A percentile compares a stretch with the other conserved stretches of the same genome.
phyloP scores from a whole-genome alignment of 2,797 vertebrate genomes.

The Tympanoctomys barrerae region DNA sequence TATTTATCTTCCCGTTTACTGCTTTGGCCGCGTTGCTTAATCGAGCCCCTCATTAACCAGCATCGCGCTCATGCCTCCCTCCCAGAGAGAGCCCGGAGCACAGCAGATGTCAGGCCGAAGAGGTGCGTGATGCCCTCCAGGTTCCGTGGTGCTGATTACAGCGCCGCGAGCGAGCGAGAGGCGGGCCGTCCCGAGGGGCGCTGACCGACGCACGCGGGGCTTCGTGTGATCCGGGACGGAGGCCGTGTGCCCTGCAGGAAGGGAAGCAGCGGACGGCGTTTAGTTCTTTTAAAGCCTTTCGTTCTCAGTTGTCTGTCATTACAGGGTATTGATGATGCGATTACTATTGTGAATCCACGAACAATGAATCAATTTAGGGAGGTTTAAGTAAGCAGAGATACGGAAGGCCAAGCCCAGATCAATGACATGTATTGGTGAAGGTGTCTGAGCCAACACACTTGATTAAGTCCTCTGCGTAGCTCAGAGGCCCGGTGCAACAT shows the following conservation, averaged over 20 bases:
- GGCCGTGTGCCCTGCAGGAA: neutral
- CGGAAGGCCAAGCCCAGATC: neutral
- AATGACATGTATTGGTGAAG: neutral
- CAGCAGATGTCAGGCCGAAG: neutral
- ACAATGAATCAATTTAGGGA: neutral
- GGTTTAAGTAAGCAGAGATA: neutral
- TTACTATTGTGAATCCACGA: neutral
- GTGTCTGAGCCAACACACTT: neutral
- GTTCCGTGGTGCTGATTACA: neutral
- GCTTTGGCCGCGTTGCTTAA: neutral
- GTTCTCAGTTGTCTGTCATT: neutral
- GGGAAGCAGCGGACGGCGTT: neutral
- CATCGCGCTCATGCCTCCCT: neutral
- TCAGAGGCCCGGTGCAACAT: neutral
- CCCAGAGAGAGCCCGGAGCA: too few species aligned
- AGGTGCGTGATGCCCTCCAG: neutral
- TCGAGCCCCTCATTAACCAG: too few species aligned
- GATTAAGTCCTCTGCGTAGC: neutral
- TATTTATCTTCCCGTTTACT: neutral
- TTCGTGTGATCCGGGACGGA: accelerated
- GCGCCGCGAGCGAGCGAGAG: too few species aligned
- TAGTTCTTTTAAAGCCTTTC: neutral
- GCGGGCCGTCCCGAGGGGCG: too few species aligned
- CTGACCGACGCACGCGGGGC: too few species aligned
- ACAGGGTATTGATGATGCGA: neutral